Conservation (phyloP, 2,113 vertebrate species). For the Microtus ochrogaster region DNA sequence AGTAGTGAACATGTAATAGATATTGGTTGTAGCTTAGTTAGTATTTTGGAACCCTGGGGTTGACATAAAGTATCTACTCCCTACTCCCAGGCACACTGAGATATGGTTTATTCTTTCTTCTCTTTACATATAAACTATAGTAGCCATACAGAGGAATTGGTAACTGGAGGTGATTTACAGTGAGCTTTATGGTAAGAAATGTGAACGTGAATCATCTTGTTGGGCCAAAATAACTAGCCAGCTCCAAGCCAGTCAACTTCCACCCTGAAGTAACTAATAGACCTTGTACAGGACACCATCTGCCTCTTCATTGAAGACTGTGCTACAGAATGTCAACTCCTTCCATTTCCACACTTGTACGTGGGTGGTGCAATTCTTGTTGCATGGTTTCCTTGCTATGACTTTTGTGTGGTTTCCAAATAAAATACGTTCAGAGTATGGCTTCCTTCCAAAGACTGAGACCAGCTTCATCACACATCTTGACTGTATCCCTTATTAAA, state of each 20-base stretch:
- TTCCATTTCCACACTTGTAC: not conserved
- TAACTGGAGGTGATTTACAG: not conserved
- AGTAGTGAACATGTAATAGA: not conserved
- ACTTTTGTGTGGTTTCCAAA: slow-evolving; percentile 63
- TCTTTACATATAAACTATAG: not conserved
- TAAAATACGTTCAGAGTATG: not conserved
- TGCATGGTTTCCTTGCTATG: slow-evolving; percentile 31
- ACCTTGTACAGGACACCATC: fast-evolving
- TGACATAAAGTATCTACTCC: slow-evolving; percentile 9
- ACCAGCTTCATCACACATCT: not conserved
- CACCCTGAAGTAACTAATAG: not conserved
- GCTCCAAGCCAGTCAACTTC: not conserved
- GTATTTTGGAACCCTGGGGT: not conserved
- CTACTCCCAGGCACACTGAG: not conserved
- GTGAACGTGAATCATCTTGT: not conserved
- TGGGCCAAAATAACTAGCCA: not conserved
- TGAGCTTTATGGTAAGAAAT: not conserved
- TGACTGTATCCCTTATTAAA: not conserved
- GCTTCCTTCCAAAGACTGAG: slow-evolving; percentile 57
- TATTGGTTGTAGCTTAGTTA: not conserved
- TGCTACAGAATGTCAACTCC: not conserved
- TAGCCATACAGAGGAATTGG: not conserved
- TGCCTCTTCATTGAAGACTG: not conserved
- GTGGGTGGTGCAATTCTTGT: not conserved
- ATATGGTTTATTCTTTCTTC: not conserved